phyloP scores from a whole-genome alignment of 2,113 vertebrate species.

The Neolamprologus hecqui region DNA sequence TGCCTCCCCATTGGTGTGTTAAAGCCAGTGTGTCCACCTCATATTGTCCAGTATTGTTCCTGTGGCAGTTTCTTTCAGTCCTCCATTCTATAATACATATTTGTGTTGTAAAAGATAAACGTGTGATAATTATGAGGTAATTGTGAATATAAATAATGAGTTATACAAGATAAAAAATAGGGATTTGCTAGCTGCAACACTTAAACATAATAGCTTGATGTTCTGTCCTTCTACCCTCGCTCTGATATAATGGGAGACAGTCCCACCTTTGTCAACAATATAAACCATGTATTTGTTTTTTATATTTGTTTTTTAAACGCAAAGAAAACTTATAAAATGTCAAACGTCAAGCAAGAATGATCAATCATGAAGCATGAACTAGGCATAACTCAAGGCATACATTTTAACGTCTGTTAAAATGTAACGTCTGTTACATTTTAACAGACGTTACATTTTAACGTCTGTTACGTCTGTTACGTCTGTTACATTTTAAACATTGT shows the following conservation, averaged over 20 bases:
- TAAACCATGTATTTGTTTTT: background rate
- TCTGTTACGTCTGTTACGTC: background rate
- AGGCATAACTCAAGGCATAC: background rate
- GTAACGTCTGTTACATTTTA: too few relatives aligned
- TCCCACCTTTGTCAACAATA: accelerated
- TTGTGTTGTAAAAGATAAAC: background rate
- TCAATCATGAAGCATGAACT: background rate
- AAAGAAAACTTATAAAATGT: background rate
- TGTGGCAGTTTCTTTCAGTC: background rate
- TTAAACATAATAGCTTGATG: background rate
- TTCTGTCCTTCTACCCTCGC: background rate
- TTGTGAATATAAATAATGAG: too few relatives aligned
- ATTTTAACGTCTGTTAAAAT: too few relatives aligned
- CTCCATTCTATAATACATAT: background rate
- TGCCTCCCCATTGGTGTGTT: background rate
- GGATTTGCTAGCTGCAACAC: background rate
- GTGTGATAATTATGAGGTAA: background rate
- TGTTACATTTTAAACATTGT: background rate
- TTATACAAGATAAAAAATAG: background rate
- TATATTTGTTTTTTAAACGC: background rate
- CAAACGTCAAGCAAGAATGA: background rate
- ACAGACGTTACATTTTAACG: too few relatives aligned
- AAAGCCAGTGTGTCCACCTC: background rate
- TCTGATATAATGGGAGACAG: background rate
- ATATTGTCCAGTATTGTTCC: background rate